These are phyloP conservation scores for Pelodytes ibericus DNA, from an alignment of 2,797 vertebrate genomes.

Conservation along the genomic window DNA sequence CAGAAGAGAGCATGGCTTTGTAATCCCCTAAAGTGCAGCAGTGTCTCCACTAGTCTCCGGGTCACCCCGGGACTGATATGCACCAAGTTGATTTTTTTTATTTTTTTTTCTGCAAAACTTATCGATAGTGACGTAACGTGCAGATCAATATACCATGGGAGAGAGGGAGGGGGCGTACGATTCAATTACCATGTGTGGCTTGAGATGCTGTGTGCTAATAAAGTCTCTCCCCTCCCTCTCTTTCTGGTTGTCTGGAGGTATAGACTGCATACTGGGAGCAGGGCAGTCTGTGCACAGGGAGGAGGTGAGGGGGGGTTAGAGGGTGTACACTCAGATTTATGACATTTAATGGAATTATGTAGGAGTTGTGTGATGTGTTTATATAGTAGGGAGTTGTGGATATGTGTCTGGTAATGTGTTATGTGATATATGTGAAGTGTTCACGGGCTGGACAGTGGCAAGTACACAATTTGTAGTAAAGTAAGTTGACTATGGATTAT, in stretches of 20 bases:
- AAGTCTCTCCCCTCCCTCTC: constrained; percentile 30
- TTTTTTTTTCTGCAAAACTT: constrained; percentile 75
- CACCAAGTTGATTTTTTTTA: constrained; percentile 72
- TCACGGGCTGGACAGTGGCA: too few relatives aligned
- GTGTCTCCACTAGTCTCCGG: constrained; percentile 47
- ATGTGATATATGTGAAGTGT: too few relatives aligned
- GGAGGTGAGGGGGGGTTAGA: background rate
- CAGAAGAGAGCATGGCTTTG: constrained; percentile 21
- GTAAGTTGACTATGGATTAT: too few relatives aligned
- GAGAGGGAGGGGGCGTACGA: constrained; percentile 44
- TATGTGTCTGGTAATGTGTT: too few relatives aligned
- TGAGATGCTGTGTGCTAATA: constrained; percentile 44
- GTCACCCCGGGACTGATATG: constrained; percentile 73
- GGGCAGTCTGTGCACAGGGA: constrained; percentile 8
- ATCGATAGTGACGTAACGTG: constrained; percentile 87
- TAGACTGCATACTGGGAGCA: constrained; percentile 29
- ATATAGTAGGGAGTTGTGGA: too few relatives aligned
- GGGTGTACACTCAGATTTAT: background rate
- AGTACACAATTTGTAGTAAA: too few relatives aligned
- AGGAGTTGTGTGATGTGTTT: too few relatives aligned
- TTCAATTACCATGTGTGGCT: constrained; percentile 49
- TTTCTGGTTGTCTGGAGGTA: constrained; percentile 43
- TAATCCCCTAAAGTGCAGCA: constrained; percentile 44
- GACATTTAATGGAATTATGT: too few relatives aligned
- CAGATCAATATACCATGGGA: constrained; percentile 79